These are phyloP conservation scores for Stratiomys singularior DNA, from an alignment of 2,888 invertebrate species.

Conservation along the genomic window DNA sequence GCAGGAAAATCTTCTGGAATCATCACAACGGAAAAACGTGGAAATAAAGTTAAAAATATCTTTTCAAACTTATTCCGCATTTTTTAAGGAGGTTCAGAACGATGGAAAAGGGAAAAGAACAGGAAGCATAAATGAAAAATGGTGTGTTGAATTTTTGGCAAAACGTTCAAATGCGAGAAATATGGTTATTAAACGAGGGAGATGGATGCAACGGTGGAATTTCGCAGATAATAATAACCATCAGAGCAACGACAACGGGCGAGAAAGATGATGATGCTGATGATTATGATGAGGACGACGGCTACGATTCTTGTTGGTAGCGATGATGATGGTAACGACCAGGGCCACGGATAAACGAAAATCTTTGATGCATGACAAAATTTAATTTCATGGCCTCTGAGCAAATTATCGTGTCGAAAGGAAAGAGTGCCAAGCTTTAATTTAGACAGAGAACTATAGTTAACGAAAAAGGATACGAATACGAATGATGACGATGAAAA, in stretches of 20 bases:
- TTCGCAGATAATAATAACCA: background rate
- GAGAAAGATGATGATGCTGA: background rate
- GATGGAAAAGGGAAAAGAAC: background rate
- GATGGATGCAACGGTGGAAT: slow-evolving; percentile 19
- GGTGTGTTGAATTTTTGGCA: slow-evolving; percentile 1
- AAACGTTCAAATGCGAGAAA: slow-evolving; percentile 34
- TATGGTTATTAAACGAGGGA: slow-evolving; percentile 14
- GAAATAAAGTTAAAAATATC: background rate
- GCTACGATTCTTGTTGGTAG: background rate
- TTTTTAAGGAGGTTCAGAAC: background rate
- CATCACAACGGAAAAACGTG: background rate
- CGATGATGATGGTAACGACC: background rate
- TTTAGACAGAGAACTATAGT: slow-evolving; percentile 39
- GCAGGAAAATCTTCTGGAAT: background rate
- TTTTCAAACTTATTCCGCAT: slow-evolving; percentile 1
- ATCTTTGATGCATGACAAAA: slow-evolving; percentile 51
- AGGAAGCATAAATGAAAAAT: slow-evolving; percentile 19
- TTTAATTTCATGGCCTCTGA: slow-evolving; percentile 52
- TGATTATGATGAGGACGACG: background rate
- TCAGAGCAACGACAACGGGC: background rate
- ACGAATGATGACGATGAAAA: background rate
- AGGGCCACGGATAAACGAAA: slow-evolving; percentile 45
- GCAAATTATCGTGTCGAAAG: slow-evolving; percentile 50
- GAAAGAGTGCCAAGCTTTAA: slow-evolving; percentile 41
- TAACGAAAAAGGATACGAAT: slow-evolving; percentile 25